phyloP scores from a whole-genome alignment of 1,140 invertebrate genomes.

The Camponotus floridanus region DNA sequence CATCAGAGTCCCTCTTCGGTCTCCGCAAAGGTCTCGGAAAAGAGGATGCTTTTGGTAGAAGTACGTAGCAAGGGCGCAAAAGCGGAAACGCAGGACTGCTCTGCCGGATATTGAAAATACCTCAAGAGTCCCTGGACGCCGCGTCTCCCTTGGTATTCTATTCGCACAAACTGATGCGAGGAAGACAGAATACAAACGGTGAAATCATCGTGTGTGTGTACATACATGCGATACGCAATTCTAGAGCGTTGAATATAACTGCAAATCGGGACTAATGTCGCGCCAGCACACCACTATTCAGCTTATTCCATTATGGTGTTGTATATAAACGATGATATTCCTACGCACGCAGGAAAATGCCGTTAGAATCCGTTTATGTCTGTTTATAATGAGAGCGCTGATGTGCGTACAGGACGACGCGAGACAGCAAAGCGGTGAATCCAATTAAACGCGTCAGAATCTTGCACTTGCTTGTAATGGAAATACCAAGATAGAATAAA shows the following conservation, averaged over 20 bases:
- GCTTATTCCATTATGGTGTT: constrained; percentile 35
- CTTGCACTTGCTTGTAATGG: constrained; percentile 44
- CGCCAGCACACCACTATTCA: constrained; percentile 6
- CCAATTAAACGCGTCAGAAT: constrained; percentile 60
- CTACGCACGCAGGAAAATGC: constrained; percentile 43
- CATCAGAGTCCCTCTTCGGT: constrained; percentile 55
- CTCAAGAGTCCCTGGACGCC: constrained; percentile 69
- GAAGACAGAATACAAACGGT: constrained; percentile 39
- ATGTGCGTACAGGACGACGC: constrained; percentile 6
- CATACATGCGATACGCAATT: not conserved
- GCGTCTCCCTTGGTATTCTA: constrained; percentile 53
- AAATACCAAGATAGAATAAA: constrained; percentile 14
- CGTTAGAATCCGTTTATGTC: constrained; percentile 30
- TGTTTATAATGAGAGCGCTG: constrained; percentile 32
- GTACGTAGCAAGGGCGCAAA: constrained; percentile 40
- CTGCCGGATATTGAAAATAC: constrained; percentile 82
- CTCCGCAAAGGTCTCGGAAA: constrained; percentile 22
- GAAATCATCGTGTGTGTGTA: constrained; percentile 27
- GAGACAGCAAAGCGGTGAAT: constrained; percentile 41
- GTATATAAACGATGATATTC: constrained; percentile 66
- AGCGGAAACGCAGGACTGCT: constrained; percentile 71
- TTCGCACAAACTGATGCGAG: constrained; percentile 38
- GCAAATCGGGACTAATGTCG: constrained; percentile 64
- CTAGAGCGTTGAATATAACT: constrained; percentile 50
- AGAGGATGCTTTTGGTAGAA: constrained; percentile 44